These are phyloP conservation scores for Bos indicus DNA, from an alignment of 2,113 vertebrate species.

Conservation along the genomic window DNA sequence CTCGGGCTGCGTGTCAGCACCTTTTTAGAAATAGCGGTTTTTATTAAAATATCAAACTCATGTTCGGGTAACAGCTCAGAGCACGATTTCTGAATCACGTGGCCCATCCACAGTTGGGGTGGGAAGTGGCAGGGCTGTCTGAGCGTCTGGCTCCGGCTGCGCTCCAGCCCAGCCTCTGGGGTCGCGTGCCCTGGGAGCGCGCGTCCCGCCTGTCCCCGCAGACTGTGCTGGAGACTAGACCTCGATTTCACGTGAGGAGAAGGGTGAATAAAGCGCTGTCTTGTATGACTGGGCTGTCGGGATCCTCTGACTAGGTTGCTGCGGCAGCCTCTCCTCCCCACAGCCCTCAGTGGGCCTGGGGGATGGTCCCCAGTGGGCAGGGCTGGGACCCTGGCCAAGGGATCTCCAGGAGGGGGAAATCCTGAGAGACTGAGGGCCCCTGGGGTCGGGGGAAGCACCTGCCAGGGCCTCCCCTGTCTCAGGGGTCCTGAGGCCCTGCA, in stretches of 20 bases:
- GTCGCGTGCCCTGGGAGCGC: neutral
- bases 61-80: neutral
- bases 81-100: neutral
- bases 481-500: neutral
- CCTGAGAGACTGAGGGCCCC: neutral
- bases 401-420: neutral
- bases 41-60: neutral
- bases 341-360: fast-evolving
- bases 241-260: neutral
- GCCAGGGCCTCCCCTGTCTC: no score
- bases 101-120: neutral
- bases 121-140: neutral
- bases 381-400: neutral
- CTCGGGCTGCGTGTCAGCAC: neutral
- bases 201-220: fast-evolving
- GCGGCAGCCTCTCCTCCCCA: neutral
- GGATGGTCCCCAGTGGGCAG: neutral
- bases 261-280: conserved; percentile 13
- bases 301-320: neutral
- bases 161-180: neutral
- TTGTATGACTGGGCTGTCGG: neutral
- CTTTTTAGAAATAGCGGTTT: neutral
- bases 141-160: fast-evolving
- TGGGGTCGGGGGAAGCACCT: neutral
- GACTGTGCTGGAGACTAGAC: neutral